Evolutionary conservation across 2,888 invertebrate genomes (phyloP).

Genomic region (Platycheirus rosarum): DNA sequence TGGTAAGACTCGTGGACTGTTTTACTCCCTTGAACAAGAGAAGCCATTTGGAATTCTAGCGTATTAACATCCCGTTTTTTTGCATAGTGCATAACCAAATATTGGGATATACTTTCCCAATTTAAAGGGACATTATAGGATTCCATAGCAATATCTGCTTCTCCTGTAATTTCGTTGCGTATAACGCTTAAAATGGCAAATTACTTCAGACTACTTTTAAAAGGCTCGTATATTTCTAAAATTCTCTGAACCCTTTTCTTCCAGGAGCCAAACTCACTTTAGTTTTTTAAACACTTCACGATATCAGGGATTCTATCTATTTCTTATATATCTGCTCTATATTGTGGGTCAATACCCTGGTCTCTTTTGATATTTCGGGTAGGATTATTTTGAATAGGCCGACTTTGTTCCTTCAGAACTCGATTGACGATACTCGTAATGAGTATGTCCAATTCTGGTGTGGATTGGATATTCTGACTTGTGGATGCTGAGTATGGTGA

Average conservation of each 20-base stretch:
- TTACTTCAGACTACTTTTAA: slow-evolving; percentile 24
- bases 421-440: no score
- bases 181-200: slow-evolving; percentile 34
- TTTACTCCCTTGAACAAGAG: no score
- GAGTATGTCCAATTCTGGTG: no score
- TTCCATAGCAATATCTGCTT: slow-evolving; percentile 43
- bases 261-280: background rate
- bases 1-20: slow-evolving; percentile 38
- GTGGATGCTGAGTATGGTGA: no score
- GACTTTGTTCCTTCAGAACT: no score
- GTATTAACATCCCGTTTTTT: slow-evolving; percentile 28
- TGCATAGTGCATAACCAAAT: slow-evolving; percentile 29
- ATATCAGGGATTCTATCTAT: background rate
- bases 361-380: background rate
- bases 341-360: background rate
- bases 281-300: background rate
- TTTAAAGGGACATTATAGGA: slow-evolving; percentile 51
- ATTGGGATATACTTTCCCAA: slow-evolving; percentile 38
- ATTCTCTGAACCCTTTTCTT: slow-evolving; percentile 31
- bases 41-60: slow-evolving; percentile 37
- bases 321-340: background rate
- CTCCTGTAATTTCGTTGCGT: slow-evolving; percentile 37
- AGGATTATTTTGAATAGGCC: no score
- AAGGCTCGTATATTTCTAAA: slow-evolving; percentile 27
- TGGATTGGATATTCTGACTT: no score